Evolutionary conservation across 2,113 vertebrate species (phyloP).

Genomic region (Craseonycteris thonglongyai): DNA sequence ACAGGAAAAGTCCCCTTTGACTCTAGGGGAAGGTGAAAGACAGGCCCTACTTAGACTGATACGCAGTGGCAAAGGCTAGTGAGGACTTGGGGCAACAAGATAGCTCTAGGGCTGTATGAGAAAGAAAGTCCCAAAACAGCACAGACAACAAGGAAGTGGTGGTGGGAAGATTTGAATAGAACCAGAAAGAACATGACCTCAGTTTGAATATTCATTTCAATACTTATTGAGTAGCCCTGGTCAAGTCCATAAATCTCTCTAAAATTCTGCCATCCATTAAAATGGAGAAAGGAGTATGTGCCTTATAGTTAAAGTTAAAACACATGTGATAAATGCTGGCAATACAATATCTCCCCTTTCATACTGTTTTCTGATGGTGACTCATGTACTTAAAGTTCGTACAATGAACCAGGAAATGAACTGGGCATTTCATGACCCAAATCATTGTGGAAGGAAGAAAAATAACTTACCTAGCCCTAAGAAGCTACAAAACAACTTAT

Average conservation of each 20-base stretch:
- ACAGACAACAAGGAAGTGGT: background rate
- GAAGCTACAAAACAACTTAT: background rate
- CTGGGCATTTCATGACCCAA: background rate
- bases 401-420: background rate
- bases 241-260: background rate
- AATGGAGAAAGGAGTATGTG: background rate
- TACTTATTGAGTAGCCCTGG: background rate
- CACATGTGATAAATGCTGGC: background rate
- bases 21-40: background rate
- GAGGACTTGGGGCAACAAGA: background rate
- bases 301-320: background rate
- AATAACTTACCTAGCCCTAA: background rate
- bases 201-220: background rate
- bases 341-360: background rate
- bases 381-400: background rate
- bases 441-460: background rate
- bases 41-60: background rate
- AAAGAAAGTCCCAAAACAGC: background rate
- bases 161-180: background rate
- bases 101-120: background rate
- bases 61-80: background rate
- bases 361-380: background rate
- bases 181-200: background rate
- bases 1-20: background rate
- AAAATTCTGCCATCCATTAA: background rate